A percentile compares a stretch with the other conserved stretches of the same genome.
These are phyloP conservation scores for Bujurquina vittata DNA, from an alignment of 2,113 vertebrate genomes.

Conservation along the genomic window DNA sequence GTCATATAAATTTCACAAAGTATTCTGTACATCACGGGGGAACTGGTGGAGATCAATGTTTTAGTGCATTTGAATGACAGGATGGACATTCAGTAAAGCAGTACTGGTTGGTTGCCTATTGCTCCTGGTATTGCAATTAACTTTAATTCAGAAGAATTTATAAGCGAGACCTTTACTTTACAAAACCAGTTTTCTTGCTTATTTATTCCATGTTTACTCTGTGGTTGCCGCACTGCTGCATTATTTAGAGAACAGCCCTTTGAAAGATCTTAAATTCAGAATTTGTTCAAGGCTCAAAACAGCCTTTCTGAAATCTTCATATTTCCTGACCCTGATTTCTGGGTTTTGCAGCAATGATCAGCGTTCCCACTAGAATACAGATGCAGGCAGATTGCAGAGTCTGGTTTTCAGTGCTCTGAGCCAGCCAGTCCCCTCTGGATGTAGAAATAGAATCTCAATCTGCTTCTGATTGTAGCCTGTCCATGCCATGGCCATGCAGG, in stretches of 20 bases:
- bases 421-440: slow-evolving; percentile 59
- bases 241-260: slow-evolving; percentile 28
- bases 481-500: slow-evolving; percentile 42
- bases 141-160: too few relatives aligned
- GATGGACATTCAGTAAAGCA: too few relatives aligned
- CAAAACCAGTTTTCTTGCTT: not conserved
- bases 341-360: slow-evolving; percentile 73
- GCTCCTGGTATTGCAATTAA: too few relatives aligned
- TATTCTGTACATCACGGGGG: too few relatives aligned
- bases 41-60: too few relatives aligned
- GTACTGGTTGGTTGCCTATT: too few relatives aligned
- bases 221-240: not conserved
- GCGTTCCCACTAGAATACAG: slow-evolving; percentile 61
- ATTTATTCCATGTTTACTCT: not conserved
- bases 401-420: slow-evolving; percentile 54
- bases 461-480: slow-evolving; percentile 67
- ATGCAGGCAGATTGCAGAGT: slow-evolving; percentile 58
- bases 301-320: slow-evolving; percentile 57
- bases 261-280: slow-evolving; percentile 24
- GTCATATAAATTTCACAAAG: too few relatives aligned
- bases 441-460: slow-evolving; percentile 69
- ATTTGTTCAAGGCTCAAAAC: slow-evolving; percentile 24
- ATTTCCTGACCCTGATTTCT: slow-evolving; percentile 73
- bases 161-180: not conserved
- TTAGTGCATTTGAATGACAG: too few relatives aligned